Base-by-base conservation (phyloP, 2,113 vertebrate species). In the Embiotoca jacksoni region DNA sequence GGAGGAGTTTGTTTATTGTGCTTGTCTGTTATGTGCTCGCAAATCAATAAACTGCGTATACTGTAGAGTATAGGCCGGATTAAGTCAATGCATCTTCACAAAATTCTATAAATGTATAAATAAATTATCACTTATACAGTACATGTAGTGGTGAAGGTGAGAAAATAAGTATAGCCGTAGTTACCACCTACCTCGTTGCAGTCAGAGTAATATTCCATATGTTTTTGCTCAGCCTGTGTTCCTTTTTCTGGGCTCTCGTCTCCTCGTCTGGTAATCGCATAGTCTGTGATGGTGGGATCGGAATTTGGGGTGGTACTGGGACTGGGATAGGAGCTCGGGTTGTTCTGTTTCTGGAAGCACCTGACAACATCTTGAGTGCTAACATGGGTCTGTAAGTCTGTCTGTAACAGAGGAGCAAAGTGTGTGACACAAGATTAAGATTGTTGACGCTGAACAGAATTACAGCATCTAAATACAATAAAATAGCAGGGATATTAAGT, bases 331-430 rank as follows among this genome's bases (percentile, higher is more conserved):
- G 90, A 83, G 56, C 78, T 74, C 31, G 83, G 32, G 76, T 90
- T 81, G 62, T 59, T 61, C 82, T 94, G 89, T 75, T 84, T 94
- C 81, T 94, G 83, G 81, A 95, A 93, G 49, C 3, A 66, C 87
- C 89, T 92, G 35, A 92, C 75, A 30, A 91, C 91, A 85, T 96
- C 91, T 78, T 88, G 79, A 32, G 93, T 89, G 83, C 75, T 94
- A 81, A 92, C 78, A 33, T 80, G 75, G 36, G 75, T 92, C 89
- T 90, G 90, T 39, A 94, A 80, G 83, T 95, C 95, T 70, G 87
- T 69, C 96, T 97, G 86, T 80, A 75, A 84, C 72, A 80, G 3
- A 83, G 77, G 2, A 1, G 2, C 47, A 63, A 2, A 36, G 16
- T 7, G 30, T 11, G 30, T 58, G n/a, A 73, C 14, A 65, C 66